Evolutionary conservation across 2,888 invertebrate genomes (phyloP), one percentile per base, ranked within the genome.

Genomic region (Candidula unifasciata): DNA sequence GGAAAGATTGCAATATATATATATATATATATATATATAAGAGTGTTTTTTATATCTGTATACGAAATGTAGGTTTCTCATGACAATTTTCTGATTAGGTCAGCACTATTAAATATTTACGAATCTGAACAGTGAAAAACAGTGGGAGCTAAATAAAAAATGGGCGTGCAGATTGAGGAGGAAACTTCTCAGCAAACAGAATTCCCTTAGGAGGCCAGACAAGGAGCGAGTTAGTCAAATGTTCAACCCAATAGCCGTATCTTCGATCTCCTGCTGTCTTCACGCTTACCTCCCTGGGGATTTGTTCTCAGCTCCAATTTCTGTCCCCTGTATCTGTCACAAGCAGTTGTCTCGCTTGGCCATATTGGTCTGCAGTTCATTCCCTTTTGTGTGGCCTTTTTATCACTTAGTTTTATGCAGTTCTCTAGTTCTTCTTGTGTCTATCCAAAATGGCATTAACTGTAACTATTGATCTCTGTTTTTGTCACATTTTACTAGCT

Each of bases 181-280:
- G 18, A 30, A 18, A 71, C 27, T 27, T n/a, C 16, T 37, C 69
- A 52, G 30, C 54, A 30, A 54, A 30, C 74, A 54, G 54, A 74
- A 30, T 30, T 54, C 74, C 18, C 74, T 10, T 8, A 54, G 54
- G 30, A 54, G n/a, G 74, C 33, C 54, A 54, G 27, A 74, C 54
- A 54, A 74, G 54, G 54, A 74, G 54, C 54, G 54, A 54, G 74
- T 54, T 74, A 74, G 74, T 74, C 74, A 74, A 74, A 74, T 74
- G 74, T 74, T 74, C 74, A 27, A 74, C 30, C 74, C 73, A 74
- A 74, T 74, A 30, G 74, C 74, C 30, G 44, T 74, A 74, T 74
- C 52, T 74, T 30, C 21, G 52, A 74, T 74, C 54, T 54, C 74
- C n/a, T 52, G 30, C 52, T 74, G 74, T 74, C 74, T 54, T 54